A percentile compares a stretch with the other conserved stretches of the same genome.
Evolutionary conservation across 92 coral and sea anemone genomes (phyloP).

Genomic region (Phymanthus crucifer): DNA sequence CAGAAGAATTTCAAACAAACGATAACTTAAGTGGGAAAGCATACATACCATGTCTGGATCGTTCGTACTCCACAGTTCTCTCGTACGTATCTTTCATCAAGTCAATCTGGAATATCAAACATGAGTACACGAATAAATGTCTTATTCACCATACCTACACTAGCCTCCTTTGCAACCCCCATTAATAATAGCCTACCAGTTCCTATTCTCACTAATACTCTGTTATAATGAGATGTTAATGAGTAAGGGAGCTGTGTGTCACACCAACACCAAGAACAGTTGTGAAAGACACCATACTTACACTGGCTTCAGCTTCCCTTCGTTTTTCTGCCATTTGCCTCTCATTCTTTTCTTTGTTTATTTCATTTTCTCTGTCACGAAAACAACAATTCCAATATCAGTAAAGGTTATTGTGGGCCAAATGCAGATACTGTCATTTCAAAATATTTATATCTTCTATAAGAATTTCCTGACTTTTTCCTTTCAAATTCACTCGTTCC

Average conservation of each 20-base stretch:
- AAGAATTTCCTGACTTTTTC: neutral
- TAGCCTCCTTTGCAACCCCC: too few relatives aligned
- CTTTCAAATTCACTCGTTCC: too few relatives aligned
- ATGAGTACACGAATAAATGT: neutral
- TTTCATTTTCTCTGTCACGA: constrained; percentile 67
- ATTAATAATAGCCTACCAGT: too few relatives aligned
- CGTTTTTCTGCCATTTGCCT: constrained; percentile 76
- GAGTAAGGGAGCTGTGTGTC: neutral
- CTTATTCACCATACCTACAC: too few relatives aligned
- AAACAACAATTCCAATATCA: neutral
- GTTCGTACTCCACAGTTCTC: constrained; percentile 75
- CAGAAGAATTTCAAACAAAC: too few relatives aligned
- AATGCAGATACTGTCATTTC: too few relatives aligned
- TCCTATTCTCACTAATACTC: too few relatives aligned
- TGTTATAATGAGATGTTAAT: too few relatives aligned
- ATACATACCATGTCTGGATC: constrained; percentile 71
- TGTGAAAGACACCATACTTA: constrained; percentile 29
- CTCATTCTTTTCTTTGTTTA: constrained; percentile 74
- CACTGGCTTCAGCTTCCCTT: constrained; percentile 81
- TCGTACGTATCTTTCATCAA: constrained; percentile 86
- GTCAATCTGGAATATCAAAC: constrained; percentile 58
- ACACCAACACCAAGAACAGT: neutral
- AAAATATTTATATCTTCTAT: too few relatives aligned
- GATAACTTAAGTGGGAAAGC: too few relatives aligned
- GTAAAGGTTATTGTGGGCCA: neutral